A percentile compares a stretch with the other conserved stretches of the same genome.
phyloP scores from a whole-genome alignment of 2,888 invertebrate genomes.

The Asteroscopus sphinx region DNA sequence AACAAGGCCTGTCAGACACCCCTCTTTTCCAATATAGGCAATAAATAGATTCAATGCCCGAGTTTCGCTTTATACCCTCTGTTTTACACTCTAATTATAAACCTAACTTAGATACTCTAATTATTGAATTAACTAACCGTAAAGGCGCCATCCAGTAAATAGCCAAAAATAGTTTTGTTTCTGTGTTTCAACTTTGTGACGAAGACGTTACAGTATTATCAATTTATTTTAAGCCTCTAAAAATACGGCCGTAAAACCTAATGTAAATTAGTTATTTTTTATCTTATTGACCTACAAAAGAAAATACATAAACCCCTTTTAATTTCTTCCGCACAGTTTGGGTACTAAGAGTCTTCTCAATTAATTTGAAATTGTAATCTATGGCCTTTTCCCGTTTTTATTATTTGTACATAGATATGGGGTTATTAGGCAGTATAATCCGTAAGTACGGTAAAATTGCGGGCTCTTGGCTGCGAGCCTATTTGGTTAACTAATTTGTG shows the following conservation, averaged over 20 bases:
- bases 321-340: constrained; percentile 23
- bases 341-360: constrained; percentile 25
- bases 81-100: constrained; percentile 33
- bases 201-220: constrained; percentile 31
- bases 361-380: constrained; percentile 44
- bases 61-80: constrained; percentile 25
- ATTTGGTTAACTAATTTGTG: constrained; percentile 56
- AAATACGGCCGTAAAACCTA: constrained; percentile 40
- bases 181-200: constrained; percentile 24
- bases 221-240: constrained; percentile 6
- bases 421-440: constrained; percentile 37
- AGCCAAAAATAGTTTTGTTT: constrained; percentile 12
- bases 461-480: constrained; percentile 43
- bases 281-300: constrained; percentile 32
- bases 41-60: constrained; percentile 23
- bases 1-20: constrained; percentile 11
- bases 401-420: constrained; percentile 37
- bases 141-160: constrained; percentile 25
- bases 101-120: constrained; percentile 15
- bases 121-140: constrained; percentile 16
- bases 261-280: constrained; percentile 45
- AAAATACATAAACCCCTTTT: constrained; percentile 34
- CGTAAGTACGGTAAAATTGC: constrained; percentile 39
- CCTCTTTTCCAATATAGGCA: constrained; percentile 13
- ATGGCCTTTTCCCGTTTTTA: constrained; percentile 25